Base-by-base conservation (phyloP, 2,888 invertebrate genomes). In the Andrena minutula region DNA sequence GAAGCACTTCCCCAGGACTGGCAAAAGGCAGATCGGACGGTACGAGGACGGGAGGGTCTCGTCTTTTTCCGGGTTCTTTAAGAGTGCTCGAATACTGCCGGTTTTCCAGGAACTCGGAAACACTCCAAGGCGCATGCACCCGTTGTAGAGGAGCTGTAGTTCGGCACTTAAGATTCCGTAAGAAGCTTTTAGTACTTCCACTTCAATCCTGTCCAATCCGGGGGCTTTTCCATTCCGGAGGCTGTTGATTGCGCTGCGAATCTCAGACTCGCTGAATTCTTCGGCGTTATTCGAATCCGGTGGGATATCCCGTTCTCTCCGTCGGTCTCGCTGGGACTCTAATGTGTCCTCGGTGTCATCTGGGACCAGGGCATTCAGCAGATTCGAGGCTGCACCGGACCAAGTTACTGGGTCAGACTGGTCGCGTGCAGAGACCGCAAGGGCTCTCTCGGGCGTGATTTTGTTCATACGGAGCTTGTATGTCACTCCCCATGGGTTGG, bases 1-100 rank as follows among this genome's bases (percentile, higher is more conserved):
- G 0, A 79, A 47, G 0, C 26, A n/a, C 12, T 79, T 70, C 0
- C 79, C 74, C 4, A 79, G 6, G 0, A 75, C 35, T 10, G 65
- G 41, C 2, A 73, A 30, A 1, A 78, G 68, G 5, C 73, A 73
- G 0, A 78, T 78, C 0, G 73, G 68, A 0, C 65, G 23, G 12
- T 75, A 79, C 0, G 79, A 79, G 10, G 30, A 47, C 1, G 71
- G 1, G 0, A 41, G 49, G 0, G 30, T 8, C 1, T 58, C 61
- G 10, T 71, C 56, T 12, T n/a, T 71, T 0, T 64, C 58, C 12
- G 28, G 16, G n/a, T 20, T n/a, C 8, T 79, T 75, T 3, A 60
- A 35, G 0, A 76, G 32, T 8, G 32, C 8, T 2, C 32, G 8
- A 8, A 32, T 32, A 8, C 32, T 32, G 8, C 35, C 35, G 10